Conservation (phyloP, 2,113 vertebrate species). For the Passer domesticus region DNA sequence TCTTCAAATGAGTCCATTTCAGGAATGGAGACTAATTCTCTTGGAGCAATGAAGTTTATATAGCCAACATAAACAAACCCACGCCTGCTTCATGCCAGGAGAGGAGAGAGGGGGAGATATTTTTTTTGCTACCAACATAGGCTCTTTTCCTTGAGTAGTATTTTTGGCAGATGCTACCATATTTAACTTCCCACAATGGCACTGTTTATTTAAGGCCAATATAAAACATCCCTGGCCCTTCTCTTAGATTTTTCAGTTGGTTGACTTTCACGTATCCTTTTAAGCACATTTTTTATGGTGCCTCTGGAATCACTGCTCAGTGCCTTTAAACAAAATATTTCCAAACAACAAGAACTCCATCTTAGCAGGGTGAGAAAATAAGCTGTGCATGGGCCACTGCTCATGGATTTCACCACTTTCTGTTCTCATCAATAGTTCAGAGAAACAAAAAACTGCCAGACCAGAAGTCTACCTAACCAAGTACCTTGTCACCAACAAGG, state of each 20-base stretch:
- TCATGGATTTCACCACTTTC: not conserved
- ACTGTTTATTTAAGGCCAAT: conserved; percentile 62
- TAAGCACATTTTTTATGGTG: conserved; percentile 46
- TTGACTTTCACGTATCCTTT: conserved; percentile 47
- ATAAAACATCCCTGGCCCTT: conserved; percentile 48
- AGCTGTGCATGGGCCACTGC: not conserved
- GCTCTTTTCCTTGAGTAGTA: conserved; percentile 15
- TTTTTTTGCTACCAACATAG: conserved; percentile 43
- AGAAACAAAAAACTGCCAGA: not conserved
- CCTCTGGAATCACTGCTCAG: not conserved
- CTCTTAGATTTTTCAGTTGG: conserved; percentile 22
- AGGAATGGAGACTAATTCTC: conserved; percentile 41
- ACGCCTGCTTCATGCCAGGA: conserved; percentile 32
- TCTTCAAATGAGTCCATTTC: conserved; percentile 31
- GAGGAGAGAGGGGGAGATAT: not conserved
- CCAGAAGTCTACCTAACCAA: not conserved
- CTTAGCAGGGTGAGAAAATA: not conserved
- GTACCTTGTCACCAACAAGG: not conserved
- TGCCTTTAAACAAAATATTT: not conserved
- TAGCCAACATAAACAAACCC: conserved; percentile 56
- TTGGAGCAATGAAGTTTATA: conserved; percentile 44
- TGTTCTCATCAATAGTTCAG: not conserved
- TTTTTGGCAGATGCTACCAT: conserved; percentile 57
- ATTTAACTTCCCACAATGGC: conserved; percentile 65
- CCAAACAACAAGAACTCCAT: not conserved